Evolutionary conservation across 1,140 invertebrate species (phyloP).

Genomic region (Ephestia elutella): DNA sequence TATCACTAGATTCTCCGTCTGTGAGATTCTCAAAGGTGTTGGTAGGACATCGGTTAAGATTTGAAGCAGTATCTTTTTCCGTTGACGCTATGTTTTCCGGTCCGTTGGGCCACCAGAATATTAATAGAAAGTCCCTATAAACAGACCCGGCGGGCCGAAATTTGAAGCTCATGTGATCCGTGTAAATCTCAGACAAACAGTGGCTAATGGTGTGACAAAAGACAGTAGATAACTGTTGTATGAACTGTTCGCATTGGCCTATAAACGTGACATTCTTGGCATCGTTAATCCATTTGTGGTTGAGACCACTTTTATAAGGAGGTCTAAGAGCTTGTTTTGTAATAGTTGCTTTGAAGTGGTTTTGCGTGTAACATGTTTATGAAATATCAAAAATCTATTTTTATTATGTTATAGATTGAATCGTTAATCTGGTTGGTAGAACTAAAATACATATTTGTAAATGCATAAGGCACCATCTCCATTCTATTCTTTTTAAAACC

Average conservation of each 20-base stretch:
- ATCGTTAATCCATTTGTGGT: slow-evolving; percentile 13
- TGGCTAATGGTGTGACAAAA: too few relatives aligned
- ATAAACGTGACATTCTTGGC: slow-evolving; percentile 8
- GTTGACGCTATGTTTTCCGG: slow-evolving; percentile 25
- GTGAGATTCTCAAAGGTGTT: slow-evolving; percentile 10
- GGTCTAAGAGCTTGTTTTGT: not conserved
- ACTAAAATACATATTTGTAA: too few relatives aligned
- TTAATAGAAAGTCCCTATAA: slow-evolving; percentile 26
- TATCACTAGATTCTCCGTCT: too few relatives aligned
- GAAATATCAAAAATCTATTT: too few relatives aligned
- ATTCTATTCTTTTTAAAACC: too few relatives aligned
- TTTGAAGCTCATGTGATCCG: not conserved
- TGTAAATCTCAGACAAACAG: not conserved
- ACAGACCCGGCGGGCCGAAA: slow-evolving; percentile 3
- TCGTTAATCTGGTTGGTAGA: too few relatives aligned
- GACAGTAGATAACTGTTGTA: slow-evolving; percentile 9
- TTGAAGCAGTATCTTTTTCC: slow-evolving; percentile 16
- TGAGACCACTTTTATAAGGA: slow-evolving; percentile 4
- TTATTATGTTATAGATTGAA: too few relatives aligned
- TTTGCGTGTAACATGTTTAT: not conserved
- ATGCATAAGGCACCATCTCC: too few relatives aligned
- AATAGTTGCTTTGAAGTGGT: not conserved
- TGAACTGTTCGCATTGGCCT: slow-evolving; percentile 8
- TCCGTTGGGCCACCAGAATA: slow-evolving; percentile 28
- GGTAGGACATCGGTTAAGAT: slow-evolving; percentile 11